A percentile compares a stretch with the other conserved stretches of the same genome.
Conservation (phyloP, 1,140 invertebrate species). For the Mactra quadrangularis region DNA sequence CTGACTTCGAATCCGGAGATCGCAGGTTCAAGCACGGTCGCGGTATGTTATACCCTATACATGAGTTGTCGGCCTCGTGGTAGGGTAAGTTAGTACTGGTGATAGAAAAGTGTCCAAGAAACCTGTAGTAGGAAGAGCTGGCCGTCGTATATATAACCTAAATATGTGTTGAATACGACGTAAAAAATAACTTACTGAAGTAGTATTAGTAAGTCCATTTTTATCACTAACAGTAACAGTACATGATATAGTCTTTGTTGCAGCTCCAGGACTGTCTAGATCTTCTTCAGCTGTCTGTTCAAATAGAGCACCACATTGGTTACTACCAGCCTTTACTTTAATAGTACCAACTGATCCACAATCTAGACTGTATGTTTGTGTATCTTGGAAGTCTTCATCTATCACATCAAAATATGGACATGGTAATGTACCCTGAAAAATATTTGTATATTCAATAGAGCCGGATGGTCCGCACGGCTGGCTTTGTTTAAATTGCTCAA, state of each 20-base stretch:
- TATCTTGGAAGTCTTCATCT: slow-evolving; percentile 37
- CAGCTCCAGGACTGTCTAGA: slow-evolving; percentile 33
- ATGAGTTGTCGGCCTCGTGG: too few species aligned
- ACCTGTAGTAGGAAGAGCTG: too few species aligned
- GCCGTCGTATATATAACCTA: too few species aligned
- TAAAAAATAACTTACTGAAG: slow-evolving; percentile 42
- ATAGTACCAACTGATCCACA: slow-evolving; percentile 20
- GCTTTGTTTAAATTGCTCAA: too few species aligned
- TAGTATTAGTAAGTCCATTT: slow-evolving; percentile 32
- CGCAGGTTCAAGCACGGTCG: too few species aligned
- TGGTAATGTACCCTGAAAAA: not conserved
- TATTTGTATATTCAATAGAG: too few species aligned
- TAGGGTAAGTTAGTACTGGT: too few species aligned
- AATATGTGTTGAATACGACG: too few species aligned
- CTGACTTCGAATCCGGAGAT: too few species aligned
- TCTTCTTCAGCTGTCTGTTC: slow-evolving; percentile 41
- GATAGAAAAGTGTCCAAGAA: too few species aligned
- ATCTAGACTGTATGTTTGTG: not conserved
- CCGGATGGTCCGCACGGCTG: too few species aligned
- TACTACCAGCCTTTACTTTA: not conserved
- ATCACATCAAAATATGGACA: slow-evolving; percentile 44
- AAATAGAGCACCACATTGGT: slow-evolving; percentile 13
- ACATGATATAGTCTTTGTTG: slow-evolving; percentile 15
- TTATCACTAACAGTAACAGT: slow-evolving; percentile 36
- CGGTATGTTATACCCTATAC: too few species aligned